Evolutionary conservation across 1,140 invertebrate genomes (phyloP).

Genomic region (Harpegnathos saltator): DNA sequence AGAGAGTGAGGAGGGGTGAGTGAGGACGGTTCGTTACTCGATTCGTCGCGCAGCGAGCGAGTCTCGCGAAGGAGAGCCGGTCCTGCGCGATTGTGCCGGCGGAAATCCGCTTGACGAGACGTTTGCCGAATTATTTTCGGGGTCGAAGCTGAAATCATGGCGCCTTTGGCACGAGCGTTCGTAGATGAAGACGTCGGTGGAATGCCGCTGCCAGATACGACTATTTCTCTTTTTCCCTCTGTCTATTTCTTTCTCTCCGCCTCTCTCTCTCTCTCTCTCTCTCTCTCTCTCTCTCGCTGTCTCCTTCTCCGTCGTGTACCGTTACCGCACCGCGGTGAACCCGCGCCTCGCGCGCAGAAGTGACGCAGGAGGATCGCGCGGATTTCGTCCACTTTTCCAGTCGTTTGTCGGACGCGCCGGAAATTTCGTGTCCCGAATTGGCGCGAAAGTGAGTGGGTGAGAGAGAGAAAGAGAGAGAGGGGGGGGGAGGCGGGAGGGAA

Average conservation of each 20-base stretch:
- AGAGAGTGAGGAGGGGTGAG: neutral
- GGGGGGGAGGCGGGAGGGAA: neutral
- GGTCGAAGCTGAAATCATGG: constrained; percentile 6
- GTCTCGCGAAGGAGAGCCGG: no score
- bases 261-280: neutral
- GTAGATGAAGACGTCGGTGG: constrained; percentile 17
- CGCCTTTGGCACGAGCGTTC: constrained; percentile 24
- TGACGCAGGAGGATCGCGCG: constrained; percentile 21
- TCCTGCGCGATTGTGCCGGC: no score
- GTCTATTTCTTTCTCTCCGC: no score
- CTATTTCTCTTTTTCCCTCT: neutral
- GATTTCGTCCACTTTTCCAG: constrained; percentile 46
- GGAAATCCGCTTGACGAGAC: neutral
- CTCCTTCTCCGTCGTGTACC: neutral
- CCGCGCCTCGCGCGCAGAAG: constrained; percentile 14
- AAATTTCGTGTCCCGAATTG: constrained; percentile 43
- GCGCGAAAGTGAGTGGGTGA: neutral
- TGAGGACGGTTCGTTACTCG: neutral
- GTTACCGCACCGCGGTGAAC: neutral
- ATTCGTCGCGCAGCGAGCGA: neutral
- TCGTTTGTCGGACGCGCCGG: constrained; percentile 28
- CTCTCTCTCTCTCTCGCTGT: no score
- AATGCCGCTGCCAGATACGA: constrained; percentile 34
- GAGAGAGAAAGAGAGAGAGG: no score
- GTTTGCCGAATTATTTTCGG: constrained; percentile 1